A percentile compares a stretch with the other conserved stretches of the same genome.
These are phyloP conservation scores for Lochmaea capreae DNA, from an alignment of 2,888 invertebrate genomes.

Conservation along the genomic window DNA sequence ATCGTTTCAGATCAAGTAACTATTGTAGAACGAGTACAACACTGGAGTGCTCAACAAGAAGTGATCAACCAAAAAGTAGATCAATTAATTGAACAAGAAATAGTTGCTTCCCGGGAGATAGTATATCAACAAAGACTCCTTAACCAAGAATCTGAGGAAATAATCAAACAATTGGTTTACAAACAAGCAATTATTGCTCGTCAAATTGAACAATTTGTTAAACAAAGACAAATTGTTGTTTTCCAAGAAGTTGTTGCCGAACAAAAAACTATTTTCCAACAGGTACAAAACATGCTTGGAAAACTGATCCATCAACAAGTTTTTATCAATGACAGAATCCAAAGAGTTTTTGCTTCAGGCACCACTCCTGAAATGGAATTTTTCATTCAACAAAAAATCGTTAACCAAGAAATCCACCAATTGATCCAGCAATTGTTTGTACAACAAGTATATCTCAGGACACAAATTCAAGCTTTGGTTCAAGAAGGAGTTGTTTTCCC, in stretches of 20 bases:
- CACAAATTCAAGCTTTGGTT: slow-evolving; percentile 4
- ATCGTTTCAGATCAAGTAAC: neutral
- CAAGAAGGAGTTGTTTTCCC: neutral
- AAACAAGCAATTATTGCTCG: neutral
- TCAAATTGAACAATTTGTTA: slow-evolving; percentile 7
- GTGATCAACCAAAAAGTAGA: neutral
- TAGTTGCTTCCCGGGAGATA: neutral
- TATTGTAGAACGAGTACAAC: neutral
- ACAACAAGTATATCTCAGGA: neutral
- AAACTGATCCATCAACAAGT: neutral
- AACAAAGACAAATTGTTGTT: slow-evolving; percentile 11
- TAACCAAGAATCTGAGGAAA: neutral
- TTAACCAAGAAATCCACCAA: slow-evolving; percentile 1
- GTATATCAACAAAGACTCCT: neutral
- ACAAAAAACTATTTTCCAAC: slow-evolving; percentile 9
- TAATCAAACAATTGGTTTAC: neutral
- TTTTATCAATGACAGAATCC: neutral
- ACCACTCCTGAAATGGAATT: neutral
- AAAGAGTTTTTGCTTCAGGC: neutral
- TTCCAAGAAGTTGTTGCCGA: neutral
- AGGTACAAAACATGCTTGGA: neutral
- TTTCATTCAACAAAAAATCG: neutral
- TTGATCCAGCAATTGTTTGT: slow-evolving; percentile 1
- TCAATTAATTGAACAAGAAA: neutral
- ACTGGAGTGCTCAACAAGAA: neutral